phyloP scores from a whole-genome alignment of 1,140 invertebrate species.

The Gonatopus flavifemur region DNA sequence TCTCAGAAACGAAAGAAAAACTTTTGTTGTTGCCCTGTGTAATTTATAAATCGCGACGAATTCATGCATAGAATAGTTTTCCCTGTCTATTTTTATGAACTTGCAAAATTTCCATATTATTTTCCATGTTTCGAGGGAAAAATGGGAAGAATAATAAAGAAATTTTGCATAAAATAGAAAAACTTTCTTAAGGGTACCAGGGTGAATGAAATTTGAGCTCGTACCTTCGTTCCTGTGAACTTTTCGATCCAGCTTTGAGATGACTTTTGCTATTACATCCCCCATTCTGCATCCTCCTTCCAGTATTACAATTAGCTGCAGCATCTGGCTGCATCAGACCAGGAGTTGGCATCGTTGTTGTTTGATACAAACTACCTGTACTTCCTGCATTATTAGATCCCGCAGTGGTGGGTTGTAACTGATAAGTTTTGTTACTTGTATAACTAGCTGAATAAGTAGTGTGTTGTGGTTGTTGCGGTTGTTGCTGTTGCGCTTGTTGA shows the following conservation, averaged over 20 bases:
- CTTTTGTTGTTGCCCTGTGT: too few relatives aligned
- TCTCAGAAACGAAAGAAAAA: too few relatives aligned
- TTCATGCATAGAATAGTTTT: too few relatives aligned
- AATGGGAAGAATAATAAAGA: too few relatives aligned
- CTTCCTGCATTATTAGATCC: too few relatives aligned
- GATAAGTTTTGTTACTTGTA: slow-evolving; percentile 44
- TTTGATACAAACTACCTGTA: slow-evolving; percentile 27
- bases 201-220: slow-evolving; percentile 31
- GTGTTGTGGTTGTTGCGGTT: slow-evolving; percentile 26
- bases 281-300: slow-evolving; percentile 43
- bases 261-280: slow-evolving; percentile 54
- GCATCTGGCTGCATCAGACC: slow-evolving; percentile 38
- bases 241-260: slow-evolving; percentile 42
- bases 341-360: slow-evolving; percentile 34
- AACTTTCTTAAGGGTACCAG: too few relatives aligned
- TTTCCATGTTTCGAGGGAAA: too few relatives aligned
- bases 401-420: slow-evolving; percentile 31
- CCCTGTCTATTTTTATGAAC: too few relatives aligned
- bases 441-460: slow-evolving; percentile 34
- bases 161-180: too few relatives aligned
- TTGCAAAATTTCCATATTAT: too few relatives aligned
- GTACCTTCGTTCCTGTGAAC: slow-evolving; percentile 53
- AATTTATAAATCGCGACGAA: too few relatives aligned
- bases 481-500: slow-evolving; percentile 9
- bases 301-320: slow-evolving; percentile 25